These are phyloP conservation scores for Indri indri DNA, from an alignment of 2,113 vertebrate genomes.

Conservation along the genomic window DNA sequence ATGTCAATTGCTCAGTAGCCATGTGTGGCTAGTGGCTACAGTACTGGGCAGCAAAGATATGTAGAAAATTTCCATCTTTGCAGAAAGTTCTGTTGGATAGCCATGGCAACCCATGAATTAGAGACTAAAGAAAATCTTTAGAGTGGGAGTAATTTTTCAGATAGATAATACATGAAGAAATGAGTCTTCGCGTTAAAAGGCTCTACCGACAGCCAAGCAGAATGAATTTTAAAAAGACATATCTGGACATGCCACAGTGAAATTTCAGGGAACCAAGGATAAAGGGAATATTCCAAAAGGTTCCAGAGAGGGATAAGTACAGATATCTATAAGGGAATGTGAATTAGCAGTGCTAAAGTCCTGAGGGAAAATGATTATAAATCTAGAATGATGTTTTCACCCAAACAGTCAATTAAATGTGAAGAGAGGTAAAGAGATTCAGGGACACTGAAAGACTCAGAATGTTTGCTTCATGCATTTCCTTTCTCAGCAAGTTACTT, in stretches of 20 bases:
- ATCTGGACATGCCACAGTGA: background rate
- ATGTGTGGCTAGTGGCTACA: no score
- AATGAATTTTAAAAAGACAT: background rate
- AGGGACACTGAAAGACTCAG: background rate
- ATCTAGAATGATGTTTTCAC: background rate
- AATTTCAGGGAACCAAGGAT: background rate
- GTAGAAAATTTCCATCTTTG: background rate
- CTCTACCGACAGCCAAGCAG: background rate
- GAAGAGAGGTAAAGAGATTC: background rate
- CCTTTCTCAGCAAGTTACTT: background rate
- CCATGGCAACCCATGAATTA: background rate
- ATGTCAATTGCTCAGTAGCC: background rate
- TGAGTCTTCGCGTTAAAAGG: background rate
- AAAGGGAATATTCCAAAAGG: background rate
- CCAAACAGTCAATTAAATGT: background rate
- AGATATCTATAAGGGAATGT: background rate
- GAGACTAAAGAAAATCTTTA: background rate
- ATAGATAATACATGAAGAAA: background rate
- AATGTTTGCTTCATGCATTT: background rate
- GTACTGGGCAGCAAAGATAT: background rate
- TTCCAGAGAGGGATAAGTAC: background rate
- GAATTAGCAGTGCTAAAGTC: background rate
- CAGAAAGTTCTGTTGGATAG: background rate
- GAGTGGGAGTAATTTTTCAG: background rate
- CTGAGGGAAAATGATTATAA: background rate